Percentiles rank a stretch among this genome's conserved stretches.
These are phyloP conservation scores for Limnothrissa miodon DNA, from an alignment of 2,113 vertebrate species.

Conservation along the genomic window DNA sequence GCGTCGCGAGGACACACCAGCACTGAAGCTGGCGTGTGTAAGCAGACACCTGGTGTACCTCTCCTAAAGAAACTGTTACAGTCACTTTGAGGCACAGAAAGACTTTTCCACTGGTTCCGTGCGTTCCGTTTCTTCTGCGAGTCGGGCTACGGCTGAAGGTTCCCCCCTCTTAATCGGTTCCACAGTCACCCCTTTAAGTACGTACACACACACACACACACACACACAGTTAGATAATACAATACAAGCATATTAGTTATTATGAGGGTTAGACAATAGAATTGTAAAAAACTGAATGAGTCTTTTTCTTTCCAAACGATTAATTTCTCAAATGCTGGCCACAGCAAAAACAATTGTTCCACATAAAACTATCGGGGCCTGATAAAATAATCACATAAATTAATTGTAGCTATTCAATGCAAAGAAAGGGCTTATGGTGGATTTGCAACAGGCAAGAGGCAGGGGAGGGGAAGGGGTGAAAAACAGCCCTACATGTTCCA, in stretches of 20 bases:
- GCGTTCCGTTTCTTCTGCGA: constrained; percentile 33
- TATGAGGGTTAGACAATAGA: neutral
- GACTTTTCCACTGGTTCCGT: constrained; percentile 47
- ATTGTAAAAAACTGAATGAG: neutral
- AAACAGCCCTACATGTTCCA: constrained; percentile 25
- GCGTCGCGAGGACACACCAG: constrained; percentile 51
- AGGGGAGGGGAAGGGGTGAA: neutral
- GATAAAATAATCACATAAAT: neutral
- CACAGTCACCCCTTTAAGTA: neutral
- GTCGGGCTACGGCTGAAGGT: constrained; percentile 22
- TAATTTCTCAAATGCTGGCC: neutral
- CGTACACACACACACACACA: neutral
- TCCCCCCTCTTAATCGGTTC: constrained; percentile 15
- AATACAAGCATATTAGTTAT: neutral
- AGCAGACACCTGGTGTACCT: constrained; percentile 50
- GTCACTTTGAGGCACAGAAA: constrained; percentile 43
- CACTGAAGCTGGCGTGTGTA: constrained; percentile 56
- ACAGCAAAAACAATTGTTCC: constrained; percentile 7
- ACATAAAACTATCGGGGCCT: neutral
- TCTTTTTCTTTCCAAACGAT: neutral
- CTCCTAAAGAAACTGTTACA: constrained; percentile 47
- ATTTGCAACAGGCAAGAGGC: neutral
- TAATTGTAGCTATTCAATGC: constrained; percentile 1
- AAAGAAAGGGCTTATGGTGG: constrained; percentile 16
- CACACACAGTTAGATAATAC: neutral